These are phyloP conservation scores for Drosophila infuscata DNA, from an alignment of 2,888 invertebrate genomes.

Conservation along the genomic window DNA sequence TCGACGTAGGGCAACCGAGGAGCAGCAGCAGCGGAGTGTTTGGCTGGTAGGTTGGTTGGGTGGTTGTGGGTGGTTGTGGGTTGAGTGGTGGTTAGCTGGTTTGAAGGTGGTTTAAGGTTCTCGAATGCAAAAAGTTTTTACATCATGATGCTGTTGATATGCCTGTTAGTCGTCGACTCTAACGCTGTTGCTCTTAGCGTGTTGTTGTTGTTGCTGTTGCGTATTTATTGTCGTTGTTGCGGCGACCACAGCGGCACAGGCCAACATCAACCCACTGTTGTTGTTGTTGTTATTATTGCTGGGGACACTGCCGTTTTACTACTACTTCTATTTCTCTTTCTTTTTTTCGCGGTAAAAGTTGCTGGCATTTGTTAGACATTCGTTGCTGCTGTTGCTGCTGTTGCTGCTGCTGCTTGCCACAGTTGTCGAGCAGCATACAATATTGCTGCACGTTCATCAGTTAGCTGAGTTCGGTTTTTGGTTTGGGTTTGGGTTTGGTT, in stretches of 20 bases:
- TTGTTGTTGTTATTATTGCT: constrained; percentile 17
- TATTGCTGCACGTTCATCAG: constrained; percentile 64
- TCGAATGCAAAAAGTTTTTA: constrained; percentile 76
- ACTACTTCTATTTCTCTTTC: constrained; percentile 6
- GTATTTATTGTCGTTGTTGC: constrained; percentile 75
- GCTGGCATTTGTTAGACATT: constrained; percentile 66
- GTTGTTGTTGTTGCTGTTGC: constrained; percentile 48
- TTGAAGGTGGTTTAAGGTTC: constrained; percentile 55
- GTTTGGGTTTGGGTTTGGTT: neutral
- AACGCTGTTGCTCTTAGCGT: constrained; percentile 35
- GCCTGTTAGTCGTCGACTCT: constrained; percentile 56
- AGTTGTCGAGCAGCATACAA: constrained; percentile 32
- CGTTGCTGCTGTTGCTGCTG: neutral
- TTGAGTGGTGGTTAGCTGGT: constrained; percentile 38
- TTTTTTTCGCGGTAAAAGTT: constrained; percentile 73
- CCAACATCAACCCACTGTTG: constrained; percentile 49
- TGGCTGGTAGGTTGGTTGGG: neutral
- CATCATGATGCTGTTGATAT: constrained; percentile 81
- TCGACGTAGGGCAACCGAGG: constrained; percentile 33
- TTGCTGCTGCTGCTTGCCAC: constrained; percentile 33
- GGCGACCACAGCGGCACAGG: constrained; percentile 54
- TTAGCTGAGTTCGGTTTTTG: constrained; percentile 41
- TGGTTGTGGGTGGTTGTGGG: constrained; percentile 20
- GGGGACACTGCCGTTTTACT: constrained; percentile 19
- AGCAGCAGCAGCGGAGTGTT: neutral